Evolutionary conservation across 2,797 vertebrate species (phyloP).

Genomic region (Platyrinchus mystaceus): DNA sequence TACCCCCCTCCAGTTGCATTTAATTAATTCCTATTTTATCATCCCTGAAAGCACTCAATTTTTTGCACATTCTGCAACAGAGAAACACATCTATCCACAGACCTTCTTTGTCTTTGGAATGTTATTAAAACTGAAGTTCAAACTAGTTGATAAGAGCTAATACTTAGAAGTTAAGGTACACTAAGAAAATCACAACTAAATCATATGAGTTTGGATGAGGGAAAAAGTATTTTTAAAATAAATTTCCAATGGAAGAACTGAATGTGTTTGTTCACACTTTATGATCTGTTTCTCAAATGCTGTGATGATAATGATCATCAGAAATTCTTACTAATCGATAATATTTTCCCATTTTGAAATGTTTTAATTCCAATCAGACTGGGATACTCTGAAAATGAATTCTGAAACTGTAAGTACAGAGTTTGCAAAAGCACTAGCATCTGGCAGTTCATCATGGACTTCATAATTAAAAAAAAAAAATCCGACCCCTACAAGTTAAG

Average conservation of each 20-base stretch:
- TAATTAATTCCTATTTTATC: not conserved
- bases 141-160: too few relatives aligned
- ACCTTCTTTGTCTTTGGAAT: too few relatives aligned
- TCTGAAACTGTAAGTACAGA: not conserved
- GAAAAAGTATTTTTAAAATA: not conserved
- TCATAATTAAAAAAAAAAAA: not conserved
- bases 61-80: too few relatives aligned
- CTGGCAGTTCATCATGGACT: not conserved
- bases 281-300: not conserved
- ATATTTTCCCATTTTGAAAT: not conserved
- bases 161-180: too few relatives aligned
- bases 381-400: not conserved
- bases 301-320: not conserved
- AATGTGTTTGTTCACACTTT: not conserved
- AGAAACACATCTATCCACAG: too few relatives aligned
- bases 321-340: not conserved
- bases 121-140: too few relatives aligned
- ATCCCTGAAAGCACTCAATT: not conserved
- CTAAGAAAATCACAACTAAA: not conserved
- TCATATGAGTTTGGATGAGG: not conserved
- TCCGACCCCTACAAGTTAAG: not conserved
- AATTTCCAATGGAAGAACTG: not conserved
- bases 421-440: not conserved
- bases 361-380: not conserved
- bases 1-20: fast-evolving